phyloP scores from a whole-genome alignment of 2,113 vertebrate species.

The Zosterops borbonicus region DNA sequence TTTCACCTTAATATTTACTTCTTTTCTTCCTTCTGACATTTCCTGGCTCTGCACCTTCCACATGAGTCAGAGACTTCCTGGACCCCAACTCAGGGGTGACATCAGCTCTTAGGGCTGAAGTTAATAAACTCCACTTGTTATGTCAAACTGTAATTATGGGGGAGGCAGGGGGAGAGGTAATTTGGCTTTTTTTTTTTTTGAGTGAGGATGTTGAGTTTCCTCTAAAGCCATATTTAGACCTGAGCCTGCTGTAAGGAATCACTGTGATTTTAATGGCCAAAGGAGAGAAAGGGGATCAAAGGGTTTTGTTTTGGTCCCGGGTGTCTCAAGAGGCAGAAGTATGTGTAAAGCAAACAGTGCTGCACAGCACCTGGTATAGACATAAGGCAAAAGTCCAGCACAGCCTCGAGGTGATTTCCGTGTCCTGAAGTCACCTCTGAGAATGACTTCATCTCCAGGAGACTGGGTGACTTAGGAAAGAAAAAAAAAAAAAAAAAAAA shows the following conservation, averaged over 20 bases:
- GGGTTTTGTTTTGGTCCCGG: not conserved
- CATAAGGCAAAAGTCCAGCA: not conserved
- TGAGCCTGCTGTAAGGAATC: not conserved
- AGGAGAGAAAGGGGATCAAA: not conserved
- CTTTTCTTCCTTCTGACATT: not conserved
- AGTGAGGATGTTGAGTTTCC: not conserved
- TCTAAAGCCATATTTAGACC: not conserved
- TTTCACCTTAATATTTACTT: not conserved
- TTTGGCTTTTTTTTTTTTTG: not conserved
- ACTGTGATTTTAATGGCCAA: not conserved
- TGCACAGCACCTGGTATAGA: not conserved
- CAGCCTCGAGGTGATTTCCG: not conserved
- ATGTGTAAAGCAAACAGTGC: not conserved
- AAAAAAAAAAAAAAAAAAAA: not conserved
- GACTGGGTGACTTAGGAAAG: fast-evolving
- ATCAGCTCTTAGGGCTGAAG: not conserved
- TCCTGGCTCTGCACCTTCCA: not conserved
- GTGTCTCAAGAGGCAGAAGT: not conserved
- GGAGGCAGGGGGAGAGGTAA: not conserved
- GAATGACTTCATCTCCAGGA: not conserved
- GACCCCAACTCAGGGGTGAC: not conserved
- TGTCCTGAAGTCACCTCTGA: slow-evolving; percentile 42
- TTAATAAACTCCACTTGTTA: not conserved
- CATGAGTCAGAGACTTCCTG: slow-evolving; percentile 21
- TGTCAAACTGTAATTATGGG: not conserved